Evolutionary conservation across 2,797 vertebrate species (phyloP), one percentile per base, ranked within the genome.

Genomic region (Chelon labrosus): DNA sequence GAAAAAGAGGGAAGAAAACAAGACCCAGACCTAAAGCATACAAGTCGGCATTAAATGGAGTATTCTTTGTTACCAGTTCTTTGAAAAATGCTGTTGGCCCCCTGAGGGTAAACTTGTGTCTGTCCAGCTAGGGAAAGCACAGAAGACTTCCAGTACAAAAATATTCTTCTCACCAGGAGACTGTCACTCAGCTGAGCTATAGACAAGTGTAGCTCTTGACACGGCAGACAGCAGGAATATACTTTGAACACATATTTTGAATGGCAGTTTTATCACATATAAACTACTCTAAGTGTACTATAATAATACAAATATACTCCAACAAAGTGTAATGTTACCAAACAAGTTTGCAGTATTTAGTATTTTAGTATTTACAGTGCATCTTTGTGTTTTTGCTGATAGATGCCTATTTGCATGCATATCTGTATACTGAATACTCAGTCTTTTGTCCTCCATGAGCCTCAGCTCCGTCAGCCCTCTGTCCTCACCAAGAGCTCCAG

Each of bases 401-500:
- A n/a, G 17, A n/a, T 46, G 16, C 13, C 7, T 44, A 44, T 7
- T 16, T 44, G 44, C 44, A 46, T 7, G 17, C n/a, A 20, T 47
- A 17, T 16, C 17, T 9, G 7, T 65, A 41, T 47, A 56, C 17
- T 2, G 20, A 83, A 74, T 65, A 65, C 79, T 62, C 35, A 13
- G n/a, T 55, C 44, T 80, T 59, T 78, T 73, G 12, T 77, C 17
- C 57, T 63, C 41, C 11, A 66, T 2, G 84, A 97, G 96, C 80
- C 92, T 98, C 70, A 94, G 95, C 64, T 95, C 96, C 0, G 88
- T 95, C 77, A 98, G 97, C 82, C 97, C 97, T 2, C 80, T 95
- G n/a, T 94, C 96, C 51, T 96, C 95, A 52, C 91, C 93, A 1
- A 96, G 95, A 93, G 93, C 95, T 70, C 92, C 89, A 42, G 80